These are phyloP conservation scores for Arrhamphus sclerolepis DNA, from an alignment of 2,797 vertebrate genomes.

Conservation along the genomic window DNA sequence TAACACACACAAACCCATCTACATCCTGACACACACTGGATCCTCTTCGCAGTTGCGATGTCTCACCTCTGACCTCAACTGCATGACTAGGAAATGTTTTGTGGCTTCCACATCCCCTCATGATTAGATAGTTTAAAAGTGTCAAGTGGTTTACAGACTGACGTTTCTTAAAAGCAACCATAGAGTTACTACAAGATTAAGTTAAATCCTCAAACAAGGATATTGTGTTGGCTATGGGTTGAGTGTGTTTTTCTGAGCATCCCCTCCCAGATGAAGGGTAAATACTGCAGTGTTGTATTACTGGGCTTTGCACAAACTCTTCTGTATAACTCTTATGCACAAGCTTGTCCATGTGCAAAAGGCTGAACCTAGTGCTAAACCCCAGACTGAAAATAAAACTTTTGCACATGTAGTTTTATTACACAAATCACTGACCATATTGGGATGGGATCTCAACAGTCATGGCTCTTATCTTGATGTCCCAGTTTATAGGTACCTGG, in stretches of 20 bases:
- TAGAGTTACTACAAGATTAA: constrained; percentile 11
- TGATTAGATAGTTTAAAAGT: constrained; percentile 7
- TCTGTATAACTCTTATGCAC: constrained; percentile 13
- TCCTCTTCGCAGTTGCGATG: constrained; percentile 31
- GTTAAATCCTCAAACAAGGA: constrained; percentile 53
- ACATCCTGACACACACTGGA: constrained; percentile 26
- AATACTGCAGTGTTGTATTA: constrained; percentile 42
- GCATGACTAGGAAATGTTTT: constrained; percentile 9
- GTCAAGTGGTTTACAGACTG: constrained; percentile 8
- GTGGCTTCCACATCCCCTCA: constrained; percentile 7
- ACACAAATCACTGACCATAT: background rate
- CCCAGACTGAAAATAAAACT: background rate
- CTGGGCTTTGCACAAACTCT: constrained; percentile 25
- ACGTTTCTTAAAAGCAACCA: constrained; percentile 7
- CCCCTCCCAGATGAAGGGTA: constrained; percentile 45
- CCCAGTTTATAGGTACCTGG: background rate
- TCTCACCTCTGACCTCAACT: constrained; percentile 56
- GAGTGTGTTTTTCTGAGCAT: constrained; percentile 21
- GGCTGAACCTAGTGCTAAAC: background rate
- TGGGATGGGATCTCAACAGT: background rate
- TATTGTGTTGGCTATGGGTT: constrained; percentile 29
- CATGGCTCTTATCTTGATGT: background rate
- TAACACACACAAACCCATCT: constrained; percentile 14
- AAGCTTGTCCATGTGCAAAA: constrained; percentile 8
- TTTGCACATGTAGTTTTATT: background rate